Evolutionary conservation across 2,888 invertebrate species (phyloP).

Genomic region (Drosophila longiperda): DNA sequence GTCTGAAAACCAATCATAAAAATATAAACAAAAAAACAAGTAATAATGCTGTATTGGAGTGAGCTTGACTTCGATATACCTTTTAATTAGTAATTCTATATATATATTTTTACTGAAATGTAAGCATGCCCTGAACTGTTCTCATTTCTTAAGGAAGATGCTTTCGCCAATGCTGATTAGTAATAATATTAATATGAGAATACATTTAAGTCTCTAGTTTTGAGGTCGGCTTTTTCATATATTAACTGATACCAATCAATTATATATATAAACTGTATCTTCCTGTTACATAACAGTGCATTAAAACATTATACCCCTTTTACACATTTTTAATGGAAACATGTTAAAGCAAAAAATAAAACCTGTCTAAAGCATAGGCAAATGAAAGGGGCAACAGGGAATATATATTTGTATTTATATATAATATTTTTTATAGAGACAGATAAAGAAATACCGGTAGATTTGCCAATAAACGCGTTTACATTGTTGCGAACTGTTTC

Average conservation of each 20-base stretch:
- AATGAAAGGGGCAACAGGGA: slow-evolving; percentile 17
- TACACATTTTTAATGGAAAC: neutral
- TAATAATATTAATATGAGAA: neutral
- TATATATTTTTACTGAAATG: neutral
- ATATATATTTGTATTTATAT: slow-evolving; percentile 11
- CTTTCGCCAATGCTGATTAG: neutral
- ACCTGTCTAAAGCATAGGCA: slow-evolving; percentile 38
- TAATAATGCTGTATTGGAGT: neutral
- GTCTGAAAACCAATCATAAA: slow-evolving; percentile 12
- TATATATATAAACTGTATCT: neutral
- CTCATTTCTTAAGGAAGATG: neutral
- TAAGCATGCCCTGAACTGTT: neutral
- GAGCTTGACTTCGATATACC: neutral
- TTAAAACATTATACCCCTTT: neutral
- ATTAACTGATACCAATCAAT: neutral
- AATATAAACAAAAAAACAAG: neutral
- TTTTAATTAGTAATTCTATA: neutral
- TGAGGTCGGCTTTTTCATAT: neutral
- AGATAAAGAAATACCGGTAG: slow-evolving; percentile 21
- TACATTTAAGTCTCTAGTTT: neutral
- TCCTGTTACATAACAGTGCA: neutral
- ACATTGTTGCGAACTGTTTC: slow-evolving; percentile 58
- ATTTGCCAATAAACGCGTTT: slow-evolving; percentile 57
- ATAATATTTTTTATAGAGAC: slow-evolving; percentile 8
- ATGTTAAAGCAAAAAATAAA: slow-evolving; percentile 6